These are phyloP conservation scores for Ichneumoninae sp. DNA, from an alignment of 2,888 invertebrate species.

Conservation along the genomic window DNA sequence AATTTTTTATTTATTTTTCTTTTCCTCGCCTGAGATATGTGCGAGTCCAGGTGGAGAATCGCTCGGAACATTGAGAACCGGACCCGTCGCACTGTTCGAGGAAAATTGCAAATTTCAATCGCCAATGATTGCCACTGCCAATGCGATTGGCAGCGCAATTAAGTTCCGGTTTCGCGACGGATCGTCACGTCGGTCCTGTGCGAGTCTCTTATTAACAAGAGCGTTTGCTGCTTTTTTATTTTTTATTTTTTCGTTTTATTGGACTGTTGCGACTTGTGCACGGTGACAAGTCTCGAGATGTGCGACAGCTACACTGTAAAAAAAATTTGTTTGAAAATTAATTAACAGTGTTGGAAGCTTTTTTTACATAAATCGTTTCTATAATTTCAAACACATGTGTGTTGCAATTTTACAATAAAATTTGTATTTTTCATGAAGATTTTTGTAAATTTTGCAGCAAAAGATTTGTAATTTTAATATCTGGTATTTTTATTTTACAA, in stretches of 20 bases:
- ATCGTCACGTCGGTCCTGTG: constrained; percentile 4
- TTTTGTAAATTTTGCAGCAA: too few relatives aligned
- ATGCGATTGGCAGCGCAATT: not conserved
- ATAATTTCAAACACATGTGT: too few relatives aligned
- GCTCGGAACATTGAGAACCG: not conserved
- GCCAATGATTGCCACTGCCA: not conserved
- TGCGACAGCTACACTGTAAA: too few relatives aligned
- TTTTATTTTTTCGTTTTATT: not conserved
- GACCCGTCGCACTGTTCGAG: not conserved
- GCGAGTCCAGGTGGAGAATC: not conserved
- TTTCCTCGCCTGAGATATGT: not conserved
- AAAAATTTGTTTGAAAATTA: too few relatives aligned
- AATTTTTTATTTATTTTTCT: constrained; percentile 16
- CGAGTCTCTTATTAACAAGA: constrained; percentile 54
- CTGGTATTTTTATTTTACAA: too few relatives aligned
- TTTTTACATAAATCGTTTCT: too few relatives aligned
- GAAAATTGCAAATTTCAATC: constrained; percentile 16
- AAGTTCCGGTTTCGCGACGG: constrained; percentile 13
- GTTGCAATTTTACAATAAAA: too few relatives aligned
- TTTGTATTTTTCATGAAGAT: too few relatives aligned
- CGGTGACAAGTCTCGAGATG: not conserved
- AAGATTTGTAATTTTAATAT: too few relatives aligned
- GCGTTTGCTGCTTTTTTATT: constrained; percentile 30
- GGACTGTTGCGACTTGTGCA: not conserved
- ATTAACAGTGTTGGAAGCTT: too few relatives aligned